These are phyloP conservation scores for Trichonephila clavata DNA, from an alignment of 1,140 invertebrate species.

Conservation along the genomic window DNA sequence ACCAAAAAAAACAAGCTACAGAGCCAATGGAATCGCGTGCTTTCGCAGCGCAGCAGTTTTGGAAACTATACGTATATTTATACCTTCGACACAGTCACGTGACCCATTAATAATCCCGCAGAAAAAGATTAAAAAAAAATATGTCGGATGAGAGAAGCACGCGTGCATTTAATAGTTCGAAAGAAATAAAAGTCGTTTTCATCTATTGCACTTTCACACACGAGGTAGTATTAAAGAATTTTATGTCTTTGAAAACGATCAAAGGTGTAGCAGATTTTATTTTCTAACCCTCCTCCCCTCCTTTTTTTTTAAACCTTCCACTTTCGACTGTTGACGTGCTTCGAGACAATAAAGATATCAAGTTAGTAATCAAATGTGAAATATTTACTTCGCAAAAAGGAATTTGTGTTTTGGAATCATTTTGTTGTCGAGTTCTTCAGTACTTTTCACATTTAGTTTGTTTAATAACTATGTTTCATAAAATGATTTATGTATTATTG, in stretches of 20 bases:
- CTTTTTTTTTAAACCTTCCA: not conserved
- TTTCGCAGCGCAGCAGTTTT: not conserved
- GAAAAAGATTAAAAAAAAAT: not conserved
- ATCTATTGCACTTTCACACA: not conserved
- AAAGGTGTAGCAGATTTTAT: not conserved
- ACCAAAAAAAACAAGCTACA: not conserved
- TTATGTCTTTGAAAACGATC: constrained; percentile 5
- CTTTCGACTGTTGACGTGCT: not conserved
- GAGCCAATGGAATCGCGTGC: not conserved
- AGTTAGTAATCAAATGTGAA: not conserved
- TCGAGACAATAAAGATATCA: not conserved
- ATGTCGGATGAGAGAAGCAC: not conserved
- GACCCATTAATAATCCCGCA: not conserved
- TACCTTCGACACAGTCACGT: not conserved
- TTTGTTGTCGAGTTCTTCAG: not conserved
- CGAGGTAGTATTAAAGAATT: not conserved
- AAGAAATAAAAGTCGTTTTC: not conserved
- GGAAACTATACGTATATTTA: not conserved
- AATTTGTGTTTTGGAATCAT: not conserved
- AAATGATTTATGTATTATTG: not conserved
- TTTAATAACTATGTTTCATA: not conserved
- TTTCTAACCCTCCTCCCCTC: not conserved
- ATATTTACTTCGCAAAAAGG: not conserved
- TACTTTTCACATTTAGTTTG: not conserved
- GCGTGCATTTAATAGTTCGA: not conserved